Evolutionary conservation across 2,888 invertebrate genomes (phyloP).

Genomic region (Synergus gifuensis): DNA sequence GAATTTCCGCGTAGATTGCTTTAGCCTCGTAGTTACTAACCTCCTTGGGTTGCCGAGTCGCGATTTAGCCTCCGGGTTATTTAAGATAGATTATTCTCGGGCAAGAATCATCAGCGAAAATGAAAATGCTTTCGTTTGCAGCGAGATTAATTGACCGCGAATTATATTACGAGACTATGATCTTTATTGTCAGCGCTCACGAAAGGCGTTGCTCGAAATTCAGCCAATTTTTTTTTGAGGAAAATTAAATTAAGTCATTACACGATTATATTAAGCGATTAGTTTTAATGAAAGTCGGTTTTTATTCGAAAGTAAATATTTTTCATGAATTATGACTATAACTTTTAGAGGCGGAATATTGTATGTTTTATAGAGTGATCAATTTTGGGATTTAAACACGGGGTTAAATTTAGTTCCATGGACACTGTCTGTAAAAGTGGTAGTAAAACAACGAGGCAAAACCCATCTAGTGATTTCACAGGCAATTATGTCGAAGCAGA

Average conservation of each 20-base stretch:
- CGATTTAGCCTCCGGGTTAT: conserved; percentile 73
- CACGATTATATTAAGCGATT: background rate
- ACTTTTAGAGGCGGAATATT: background rate
- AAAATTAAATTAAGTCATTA: background rate
- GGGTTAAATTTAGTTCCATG: background rate
- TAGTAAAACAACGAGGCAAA: conserved; percentile 71
- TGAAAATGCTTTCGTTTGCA: conserved; percentile 75
- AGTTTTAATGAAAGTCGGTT: no score
- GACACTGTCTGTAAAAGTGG: conserved; percentile 39
- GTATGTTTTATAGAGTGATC: background rate
- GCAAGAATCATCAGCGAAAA: conserved; percentile 72
- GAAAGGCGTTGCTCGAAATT: conserved; percentile 15
- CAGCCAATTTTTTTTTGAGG: background rate
- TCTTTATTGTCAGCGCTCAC: conserved; percentile 5
- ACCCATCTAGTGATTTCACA: conserved; percentile 75
- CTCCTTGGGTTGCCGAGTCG: conserved; percentile 57
- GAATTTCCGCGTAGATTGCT: conserved; percentile 74
- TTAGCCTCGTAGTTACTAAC: conserved; percentile 65
- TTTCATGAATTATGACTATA: background rate
- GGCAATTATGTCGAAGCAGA: conserved; percentile 71
- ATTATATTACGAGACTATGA: conserved; percentile 61
- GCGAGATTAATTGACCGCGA: conserved; percentile 69
- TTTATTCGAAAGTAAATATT: background rate
- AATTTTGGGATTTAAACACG: background rate
- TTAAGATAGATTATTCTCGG: conserved; percentile 75